Evolutionary conservation across 2,888 invertebrate genomes (phyloP).

Genomic region (Tetramorium bicarinatum): DNA sequence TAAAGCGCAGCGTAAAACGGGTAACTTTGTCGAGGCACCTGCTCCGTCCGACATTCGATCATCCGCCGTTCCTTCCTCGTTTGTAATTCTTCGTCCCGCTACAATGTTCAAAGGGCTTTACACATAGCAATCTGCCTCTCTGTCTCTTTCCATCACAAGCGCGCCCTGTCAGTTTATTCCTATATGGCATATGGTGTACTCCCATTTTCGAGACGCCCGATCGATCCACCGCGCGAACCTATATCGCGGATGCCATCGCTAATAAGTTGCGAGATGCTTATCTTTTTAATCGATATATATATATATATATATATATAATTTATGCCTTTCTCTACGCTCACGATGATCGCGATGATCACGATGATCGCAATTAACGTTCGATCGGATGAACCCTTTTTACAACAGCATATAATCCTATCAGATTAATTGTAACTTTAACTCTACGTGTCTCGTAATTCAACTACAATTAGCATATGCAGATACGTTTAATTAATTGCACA

Average conservation of each 20-base stretch:
- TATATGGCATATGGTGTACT: conserved; percentile 49
- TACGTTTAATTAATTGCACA: conserved; percentile 29
- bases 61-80: conserved; percentile 39
- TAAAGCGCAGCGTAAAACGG: conserved; percentile 42
- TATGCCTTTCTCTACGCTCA: conserved; percentile 7
- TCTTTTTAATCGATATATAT: conserved; percentile 46
- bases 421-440: conserved; percentile 33
- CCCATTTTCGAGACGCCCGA: conserved; percentile 50
- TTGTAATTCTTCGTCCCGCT: conserved; percentile 43
- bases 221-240: conserved; percentile 34
- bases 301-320: conserved; percentile 38
- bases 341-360: conserved; percentile 9
- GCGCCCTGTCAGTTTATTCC: conserved; percentile 30
- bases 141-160: neutral
- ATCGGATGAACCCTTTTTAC: conserved; percentile 3
- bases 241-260: conserved; percentile 50
- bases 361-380: conserved; percentile 30
- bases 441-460: conserved; percentile 9
- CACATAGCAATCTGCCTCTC: conserved; percentile 19
- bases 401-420: conserved; percentile 3
- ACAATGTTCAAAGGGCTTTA: conserved; percentile 53
- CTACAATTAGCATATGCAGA: conserved; percentile 35
- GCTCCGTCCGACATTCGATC: conserved; percentile 48
- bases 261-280: conserved; percentile 47
- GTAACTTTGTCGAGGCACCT: conserved; percentile 43